Percentiles rank a stretch among this genome's conserved stretches.
These are phyloP conservation scores for Augochlora pura DNA, from an alignment of 1,140 invertebrate species.

Conservation along the genomic window DNA sequence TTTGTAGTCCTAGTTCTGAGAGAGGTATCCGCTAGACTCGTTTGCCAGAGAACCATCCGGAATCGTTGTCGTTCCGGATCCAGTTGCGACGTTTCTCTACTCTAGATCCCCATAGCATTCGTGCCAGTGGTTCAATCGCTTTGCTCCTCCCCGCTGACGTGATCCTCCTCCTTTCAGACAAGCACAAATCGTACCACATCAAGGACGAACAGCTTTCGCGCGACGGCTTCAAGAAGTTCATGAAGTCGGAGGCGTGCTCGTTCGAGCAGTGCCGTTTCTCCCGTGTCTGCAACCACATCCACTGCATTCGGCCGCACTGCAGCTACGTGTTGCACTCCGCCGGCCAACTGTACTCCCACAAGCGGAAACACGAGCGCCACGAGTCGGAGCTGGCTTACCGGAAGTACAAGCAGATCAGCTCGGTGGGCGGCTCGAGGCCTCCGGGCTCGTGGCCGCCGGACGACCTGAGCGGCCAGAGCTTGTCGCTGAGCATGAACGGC, in stretches of 20 bases:
- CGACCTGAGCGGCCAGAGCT: constrained; percentile 67
- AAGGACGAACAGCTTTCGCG: constrained; percentile 97
- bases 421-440: constrained; percentile 61
- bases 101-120: too few relatives aligned
- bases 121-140: too few relatives aligned
- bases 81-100: too few relatives aligned
- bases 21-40: too few relatives aligned
- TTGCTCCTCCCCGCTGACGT: too few relatives aligned
- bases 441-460: constrained; percentile 66
- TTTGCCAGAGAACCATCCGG: too few relatives aligned
- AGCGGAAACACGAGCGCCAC: constrained; percentile 96
- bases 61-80: too few relatives aligned
- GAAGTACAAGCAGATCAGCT: constrained; percentile 86
- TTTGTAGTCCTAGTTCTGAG: too few relatives aligned
- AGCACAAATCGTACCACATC: constrained; percentile 99
- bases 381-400: constrained; percentile 92
- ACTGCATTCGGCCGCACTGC: constrained; percentile 97
- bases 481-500: constrained; percentile 76
- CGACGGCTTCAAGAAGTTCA: constrained; percentile 99
- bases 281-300: constrained; percentile 97
- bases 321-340: constrained; percentile 97
- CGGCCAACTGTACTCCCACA: constrained; percentile 98
- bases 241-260: constrained; percentile 97
- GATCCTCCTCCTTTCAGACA: constrained; percentile 85
- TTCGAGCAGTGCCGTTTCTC: constrained; percentile 96